Base-by-base conservation (phyloP, 2,797 vertebrate species). In the Cheracebus regulus region DNA sequence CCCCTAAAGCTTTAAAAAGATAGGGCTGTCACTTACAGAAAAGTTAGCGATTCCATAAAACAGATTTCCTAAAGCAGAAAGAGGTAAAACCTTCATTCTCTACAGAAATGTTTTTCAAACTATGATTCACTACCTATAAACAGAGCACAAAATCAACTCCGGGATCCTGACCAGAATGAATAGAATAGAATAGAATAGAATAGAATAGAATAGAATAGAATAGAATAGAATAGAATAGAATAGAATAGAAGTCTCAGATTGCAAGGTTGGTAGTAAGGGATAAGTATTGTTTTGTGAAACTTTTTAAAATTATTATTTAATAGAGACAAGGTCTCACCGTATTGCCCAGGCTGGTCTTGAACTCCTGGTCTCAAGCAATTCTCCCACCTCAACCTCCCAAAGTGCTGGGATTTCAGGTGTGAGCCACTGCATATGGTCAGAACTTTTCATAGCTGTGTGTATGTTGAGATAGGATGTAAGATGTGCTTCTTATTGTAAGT, bases 61-160 rank as follows among this genome's bases (percentile, higher is more conserved):
- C 28, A 94, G 14, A 48, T 91, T 87, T 89, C 81, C 81, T 46
- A 46, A 93, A 79, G 72, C 24, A 91, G 44, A 87, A 90, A 81
- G 8, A 73, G 39, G 14, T 17, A n/a, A 61, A 36, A 12, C 15
- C 73, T 95, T 94, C 14, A 78, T 22, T 19, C 41, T 57, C 44
- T 30, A 41, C 28, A 61, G 39, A 24, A 81, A 12, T 14, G 12
- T 26, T 95, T 33, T 64, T 39, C 44, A 93, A 80, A 81, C 48
- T 17, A 1, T 30, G 24, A 39, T 50, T 86, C 36, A 41, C 57
- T n/a, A 15, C 28, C 52, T 46, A 26, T 33, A 80, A 84, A 76
- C 5, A 72, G 55, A 36, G 11, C 7, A 93, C 41, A 24, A 19
- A 95, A 88, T 86, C 15, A 93, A 61, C 13, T 14, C 15, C 58